phyloP scores from a whole-genome alignment of 2,888 invertebrate genomes.

The Molorchus minor region DNA sequence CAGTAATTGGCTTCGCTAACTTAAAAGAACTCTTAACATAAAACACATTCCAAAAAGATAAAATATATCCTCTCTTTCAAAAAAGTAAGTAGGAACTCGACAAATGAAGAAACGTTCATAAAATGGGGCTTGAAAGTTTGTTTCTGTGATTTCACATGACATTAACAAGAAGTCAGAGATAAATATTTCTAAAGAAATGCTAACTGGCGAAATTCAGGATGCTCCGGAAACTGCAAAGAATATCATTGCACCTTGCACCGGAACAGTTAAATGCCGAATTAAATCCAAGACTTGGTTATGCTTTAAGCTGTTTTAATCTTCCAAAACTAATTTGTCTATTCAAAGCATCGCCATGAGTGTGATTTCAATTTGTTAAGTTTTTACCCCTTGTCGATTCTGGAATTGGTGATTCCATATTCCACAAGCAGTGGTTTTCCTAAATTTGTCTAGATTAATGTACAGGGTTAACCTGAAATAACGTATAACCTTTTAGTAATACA shows the following conservation, averaged over 20 bases:
- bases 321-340: neutral
- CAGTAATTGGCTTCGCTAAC: too few relatives aligned
- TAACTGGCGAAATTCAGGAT: slow-evolving; percentile 3
- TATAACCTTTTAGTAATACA: too few relatives aligned
- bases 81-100: neutral
- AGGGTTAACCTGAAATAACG: too few relatives aligned
- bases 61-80: slow-evolving; percentile 2
- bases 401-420: too few relatives aligned
- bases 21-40: too few relatives aligned
- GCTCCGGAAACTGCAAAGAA: neutral
- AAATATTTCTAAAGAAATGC: slow-evolving; percentile 16
- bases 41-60: too few relatives aligned
- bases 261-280: slow-evolving; percentile 5
- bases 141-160: slow-evolving; percentile 2
- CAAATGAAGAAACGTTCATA: neutral
- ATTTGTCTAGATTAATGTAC: too few relatives aligned
- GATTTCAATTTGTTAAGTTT: too few relatives aligned
- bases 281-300: slow-evolving; percentile 4
- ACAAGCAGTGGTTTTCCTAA: too few relatives aligned
- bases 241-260: slow-evolving; percentile 7
- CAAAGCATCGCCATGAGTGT: neutral
- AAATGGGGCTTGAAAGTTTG: neutral
- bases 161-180: neutral
- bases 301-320: slow-evolving; percentile 12
- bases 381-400: too few relatives aligned